These are phyloP conservation scores for Amblyjoppa fuscipennis DNA, from an alignment of 2,888 invertebrate genomes.

Conservation along the genomic window DNA sequence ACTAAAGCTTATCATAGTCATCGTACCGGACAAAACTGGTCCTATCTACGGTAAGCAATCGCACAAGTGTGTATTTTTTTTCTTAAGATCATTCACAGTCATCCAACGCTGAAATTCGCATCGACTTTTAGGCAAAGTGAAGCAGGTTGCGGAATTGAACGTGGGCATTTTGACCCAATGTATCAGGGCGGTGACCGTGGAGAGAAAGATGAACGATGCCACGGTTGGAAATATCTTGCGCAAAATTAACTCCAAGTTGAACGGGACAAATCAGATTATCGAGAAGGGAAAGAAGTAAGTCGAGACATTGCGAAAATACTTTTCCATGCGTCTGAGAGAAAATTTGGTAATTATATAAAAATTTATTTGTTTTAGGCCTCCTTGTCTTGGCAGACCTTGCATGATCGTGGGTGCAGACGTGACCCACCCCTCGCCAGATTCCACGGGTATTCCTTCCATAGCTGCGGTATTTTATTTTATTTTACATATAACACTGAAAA, in stretches of 20 bases:
- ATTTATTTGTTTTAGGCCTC: constrained; percentile 80
- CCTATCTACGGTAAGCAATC: constrained; percentile 86
- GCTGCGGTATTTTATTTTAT: constrained; percentile 85
- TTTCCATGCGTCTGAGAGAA: neutral
- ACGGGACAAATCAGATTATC: constrained; percentile 91
- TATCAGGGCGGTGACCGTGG: constrained; percentile 87
- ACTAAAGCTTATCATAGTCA: constrained; percentile 88
- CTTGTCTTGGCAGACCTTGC: constrained; percentile 86
- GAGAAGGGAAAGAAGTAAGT: constrained; percentile 67
- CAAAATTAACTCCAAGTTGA: constrained; percentile 93
- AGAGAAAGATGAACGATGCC: constrained; percentile 84
- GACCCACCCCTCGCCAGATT: constrained; percentile 94
- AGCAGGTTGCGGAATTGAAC: constrained; percentile 89
- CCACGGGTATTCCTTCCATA: constrained; percentile 86
- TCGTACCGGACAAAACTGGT: constrained; percentile 86
- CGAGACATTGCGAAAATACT: neutral
- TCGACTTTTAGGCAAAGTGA: constrained; percentile 86
- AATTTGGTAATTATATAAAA: neutral
- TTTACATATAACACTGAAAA: neutral
- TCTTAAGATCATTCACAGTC: neutral
- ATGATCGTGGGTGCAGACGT: constrained; percentile 96
- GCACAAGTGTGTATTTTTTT: neutral
- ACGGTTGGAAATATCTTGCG: constrained; percentile 91
- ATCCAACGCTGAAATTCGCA: neutral
- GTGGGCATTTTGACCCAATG: constrained; percentile 92